These are phyloP conservation scores for Lasioglossum villosulum DNA, from an alignment of 2,888 invertebrate species.

Conservation along the genomic window DNA sequence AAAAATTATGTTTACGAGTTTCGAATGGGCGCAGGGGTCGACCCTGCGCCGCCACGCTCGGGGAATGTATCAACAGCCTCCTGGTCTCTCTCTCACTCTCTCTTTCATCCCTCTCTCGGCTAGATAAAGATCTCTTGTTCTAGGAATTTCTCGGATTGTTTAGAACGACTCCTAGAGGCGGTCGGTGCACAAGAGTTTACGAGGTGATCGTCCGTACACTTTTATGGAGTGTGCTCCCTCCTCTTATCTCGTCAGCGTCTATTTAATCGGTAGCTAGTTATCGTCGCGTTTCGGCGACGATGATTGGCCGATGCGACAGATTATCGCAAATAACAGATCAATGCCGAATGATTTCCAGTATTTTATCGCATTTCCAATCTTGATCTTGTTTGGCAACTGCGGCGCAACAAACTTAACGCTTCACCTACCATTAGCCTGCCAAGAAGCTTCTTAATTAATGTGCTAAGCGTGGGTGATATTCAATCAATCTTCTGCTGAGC, in stretches of 20 bases:
- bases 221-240: conserved; percentile 37
- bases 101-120: conserved; percentile 3
- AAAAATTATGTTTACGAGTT: conserved; percentile 84
- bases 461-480: not conserved
- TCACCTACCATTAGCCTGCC: not conserved
- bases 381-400: not conserved
- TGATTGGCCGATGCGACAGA: conserved; percentile 4
- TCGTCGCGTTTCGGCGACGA: conserved; percentile 23
- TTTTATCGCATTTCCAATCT: not conserved
- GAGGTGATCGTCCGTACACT: conserved; percentile 48
- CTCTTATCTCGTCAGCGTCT: conserved; percentile 40
- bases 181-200: conserved; percentile 34
- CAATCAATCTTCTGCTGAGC: not conserved
- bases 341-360: not conserved
- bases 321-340: not conserved
- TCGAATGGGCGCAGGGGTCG: conserved; percentile 76
- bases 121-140: conserved; percentile 53
- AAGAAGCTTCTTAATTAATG: not conserved
- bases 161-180: conserved; percentile 37
- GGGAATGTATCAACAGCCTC: conserved; percentile 50
- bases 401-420: not conserved
- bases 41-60: conserved; percentile 32
- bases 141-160: conserved; percentile 54
- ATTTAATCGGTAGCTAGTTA: conserved; percentile 44
- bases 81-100: not conserved